Evolutionary conservation across 2,113 vertebrate genomes (phyloP).

Genomic region (Nothobranchius furzeri): DNA sequence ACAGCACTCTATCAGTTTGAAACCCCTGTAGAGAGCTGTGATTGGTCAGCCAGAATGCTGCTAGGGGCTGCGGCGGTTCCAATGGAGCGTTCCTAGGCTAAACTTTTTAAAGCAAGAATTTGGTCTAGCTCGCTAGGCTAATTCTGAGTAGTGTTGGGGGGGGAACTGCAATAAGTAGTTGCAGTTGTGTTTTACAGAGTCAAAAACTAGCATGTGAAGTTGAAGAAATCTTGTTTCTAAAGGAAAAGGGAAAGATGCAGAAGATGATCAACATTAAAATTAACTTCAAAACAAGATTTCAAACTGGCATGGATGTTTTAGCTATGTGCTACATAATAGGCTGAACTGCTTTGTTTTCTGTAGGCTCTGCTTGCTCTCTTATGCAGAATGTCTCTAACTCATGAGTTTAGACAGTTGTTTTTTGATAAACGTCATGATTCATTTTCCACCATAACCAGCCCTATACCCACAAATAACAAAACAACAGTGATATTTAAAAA

Average conservation of each 20-base stretch:
- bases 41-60: no score
- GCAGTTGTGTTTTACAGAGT: constrained; percentile 26
- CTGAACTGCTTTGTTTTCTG: constrained; percentile 40
- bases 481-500: background rate
- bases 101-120: no score
- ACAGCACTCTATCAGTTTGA: no score
- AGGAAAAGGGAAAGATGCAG: background rate
- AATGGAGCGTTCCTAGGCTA: no score
- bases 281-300: constrained; percentile 47
- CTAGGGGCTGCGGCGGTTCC: no score
- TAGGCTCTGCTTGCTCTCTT: constrained; percentile 44
- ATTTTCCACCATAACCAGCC: constrained; percentile 45
- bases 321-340: constrained; percentile 27
- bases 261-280: constrained; percentile 3
- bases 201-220: constrained; percentile 42
- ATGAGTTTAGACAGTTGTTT: constrained; percentile 31
- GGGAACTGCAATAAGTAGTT: constrained; percentile 29
- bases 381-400: constrained; percentile 20
- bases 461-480: constrained; percentile 4
- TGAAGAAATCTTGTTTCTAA: constrained; percentile 49
- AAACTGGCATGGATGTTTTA: constrained; percentile 38
- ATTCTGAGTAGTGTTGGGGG: constrained; percentile 10
- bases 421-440: constrained; percentile 15
- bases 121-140: no score
- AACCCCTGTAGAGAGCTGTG: no score